phyloP scores from a whole-genome alignment of 2,113 vertebrate genomes.

The Phalacrocorax pelagicus region DNA sequence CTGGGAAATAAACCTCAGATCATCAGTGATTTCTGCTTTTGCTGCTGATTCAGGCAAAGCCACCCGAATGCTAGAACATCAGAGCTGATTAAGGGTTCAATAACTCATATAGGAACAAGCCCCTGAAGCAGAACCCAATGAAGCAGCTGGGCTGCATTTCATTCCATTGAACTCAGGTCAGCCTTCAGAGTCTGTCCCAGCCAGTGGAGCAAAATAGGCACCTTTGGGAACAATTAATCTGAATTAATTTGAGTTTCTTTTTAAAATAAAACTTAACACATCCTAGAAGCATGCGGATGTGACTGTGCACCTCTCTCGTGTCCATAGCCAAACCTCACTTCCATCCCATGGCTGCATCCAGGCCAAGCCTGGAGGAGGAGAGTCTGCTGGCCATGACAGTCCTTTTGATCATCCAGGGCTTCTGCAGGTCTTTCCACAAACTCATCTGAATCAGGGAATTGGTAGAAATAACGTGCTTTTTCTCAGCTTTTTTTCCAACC shows the following conservation, averaged over 20 bases:
- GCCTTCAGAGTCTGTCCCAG: not conserved
- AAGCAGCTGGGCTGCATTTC: not conserved
- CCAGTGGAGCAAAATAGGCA: not conserved
- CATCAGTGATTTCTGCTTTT: not conserved
- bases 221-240: not conserved
- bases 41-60: not conserved
- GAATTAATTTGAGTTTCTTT: not conserved
- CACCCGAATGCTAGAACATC: not conserved
- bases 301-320: not conserved
- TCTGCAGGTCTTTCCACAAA: not conserved
- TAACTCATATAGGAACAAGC: not conserved
- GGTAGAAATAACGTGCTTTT: not conserved
- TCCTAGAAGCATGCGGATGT: fast-evolving
- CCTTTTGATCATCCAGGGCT: not conserved
- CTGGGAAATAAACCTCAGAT: not conserved
- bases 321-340: not conserved
- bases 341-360: not conserved
- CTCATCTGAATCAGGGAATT: not conserved
- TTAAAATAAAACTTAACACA: not conserved
- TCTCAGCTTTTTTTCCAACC: not conserved
- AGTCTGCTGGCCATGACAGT: not conserved
- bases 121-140: not conserved
- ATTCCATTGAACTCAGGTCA: not conserved
- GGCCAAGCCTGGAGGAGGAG: not conserved
- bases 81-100: not conserved